A percentile compares a stretch with the other conserved stretches of the same genome.
Evolutionary conservation across 2,113 vertebrate genomes (phyloP).

Genomic region (Synchiropus splendidus): DNA sequence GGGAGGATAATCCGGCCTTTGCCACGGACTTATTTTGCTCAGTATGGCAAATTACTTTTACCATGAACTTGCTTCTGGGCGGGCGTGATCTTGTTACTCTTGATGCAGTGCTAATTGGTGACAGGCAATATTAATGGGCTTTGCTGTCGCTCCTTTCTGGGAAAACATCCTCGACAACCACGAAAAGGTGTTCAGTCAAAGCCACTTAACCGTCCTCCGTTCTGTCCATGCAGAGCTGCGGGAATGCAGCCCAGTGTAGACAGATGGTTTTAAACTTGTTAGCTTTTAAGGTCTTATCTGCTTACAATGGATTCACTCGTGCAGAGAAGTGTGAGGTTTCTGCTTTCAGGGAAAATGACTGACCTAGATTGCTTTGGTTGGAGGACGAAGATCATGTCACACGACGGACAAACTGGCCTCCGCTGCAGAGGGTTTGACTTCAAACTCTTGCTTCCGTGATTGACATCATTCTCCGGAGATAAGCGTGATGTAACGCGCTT

Average conservation of each 20-base stretch:
- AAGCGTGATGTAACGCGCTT: too few relatives aligned
- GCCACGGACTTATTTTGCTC: slow-evolving; percentile 7
- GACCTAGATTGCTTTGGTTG: too few relatives aligned
- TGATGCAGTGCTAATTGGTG: not conserved
- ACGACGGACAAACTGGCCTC: too few relatives aligned
- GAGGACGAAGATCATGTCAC: too few relatives aligned
- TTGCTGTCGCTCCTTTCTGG: slow-evolving; percentile 12
- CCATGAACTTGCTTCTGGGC: not conserved
- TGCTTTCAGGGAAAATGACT: not conserved
- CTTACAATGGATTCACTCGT: slow-evolving; percentile 4
- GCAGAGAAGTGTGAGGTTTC: not conserved
- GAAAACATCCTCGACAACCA: slow-evolving; percentile 23
- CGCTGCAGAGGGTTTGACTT: too few relatives aligned
- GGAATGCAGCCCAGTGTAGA: slow-evolving; percentile 8
- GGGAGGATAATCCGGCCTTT: too few relatives aligned
- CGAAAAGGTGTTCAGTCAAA: slow-evolving; percentile 23
- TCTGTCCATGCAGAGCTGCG: slow-evolving; percentile 1
- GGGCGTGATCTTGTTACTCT: slow-evolving; percentile 6
- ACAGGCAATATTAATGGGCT: slow-evolving; percentile 32
- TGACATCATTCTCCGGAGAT: too few relatives aligned
- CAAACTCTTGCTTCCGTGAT: too few relatives aligned
- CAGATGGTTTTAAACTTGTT: slow-evolving; percentile 40
- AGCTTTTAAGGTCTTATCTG: slow-evolving; percentile 14
- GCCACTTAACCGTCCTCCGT: slow-evolving; percentile 23
- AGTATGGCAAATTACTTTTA: slow-evolving; percentile 5